Evolutionary conservation across 2,113 vertebrate genomes (phyloP), one percentile per base, ranked within the genome.

Genomic region (Pipra filicauda): DNA sequence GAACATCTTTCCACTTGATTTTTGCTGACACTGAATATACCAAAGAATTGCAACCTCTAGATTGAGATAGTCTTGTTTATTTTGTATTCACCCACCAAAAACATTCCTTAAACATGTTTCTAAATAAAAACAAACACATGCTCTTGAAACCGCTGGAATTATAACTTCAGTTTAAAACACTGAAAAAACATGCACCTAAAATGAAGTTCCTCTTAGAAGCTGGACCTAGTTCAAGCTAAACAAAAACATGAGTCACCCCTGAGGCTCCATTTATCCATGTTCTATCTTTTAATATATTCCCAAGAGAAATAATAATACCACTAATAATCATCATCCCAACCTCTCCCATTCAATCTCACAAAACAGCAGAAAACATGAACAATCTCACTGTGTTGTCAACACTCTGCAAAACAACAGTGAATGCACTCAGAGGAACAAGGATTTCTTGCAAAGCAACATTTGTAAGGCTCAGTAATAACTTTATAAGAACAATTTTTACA

Each of bases 121-220:
- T 94, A 96, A 89, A 96, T 69, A 93, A 88, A 97, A 97, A 85
- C 85, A 96, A 91, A 90, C 88, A 94, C 21, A 86, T 61, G 54
- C 76, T 82, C 84, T 55, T 48, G 30, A 75, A 70, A 84, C 17
- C 67, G 87, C 75, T 66, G 17, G 83, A 95, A 86, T 87, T 72
- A 15, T 7, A 85, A 69, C 62, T 87, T 57, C 48, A 70, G 75
- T 73, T 89, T 89, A 69, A 89, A 95, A 89, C 33, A 75, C 48
- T 37, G 54, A 46, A 89, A 89, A 96, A 95, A 65, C 91, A 95
- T 46, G 73, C 44, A 89, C 77, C 85, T 87, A 95, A 95, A 94
- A 92, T 74, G 41, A 79, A 92, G 73, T 61, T 96, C 83, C 69
- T 86, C 43, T 70, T 73, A 72, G n/a, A 92, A 93, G 71, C 39